Evolutionary conservation across 1,140 invertebrate genomes (phyloP), one percentile per base, ranked within the genome.

Genomic region (Drosophila pallidifrons): DNA sequence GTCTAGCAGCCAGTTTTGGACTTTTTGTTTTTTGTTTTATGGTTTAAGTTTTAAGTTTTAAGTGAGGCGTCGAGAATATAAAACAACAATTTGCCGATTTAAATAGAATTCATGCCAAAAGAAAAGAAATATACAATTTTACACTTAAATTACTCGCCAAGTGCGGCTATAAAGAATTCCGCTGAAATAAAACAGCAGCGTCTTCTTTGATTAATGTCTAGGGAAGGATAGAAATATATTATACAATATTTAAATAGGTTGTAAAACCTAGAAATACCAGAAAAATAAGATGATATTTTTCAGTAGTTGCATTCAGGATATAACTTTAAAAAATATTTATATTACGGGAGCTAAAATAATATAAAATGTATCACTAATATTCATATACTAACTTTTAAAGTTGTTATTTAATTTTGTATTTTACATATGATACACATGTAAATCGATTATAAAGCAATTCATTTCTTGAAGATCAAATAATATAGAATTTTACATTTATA

Each of bases 1-100:
- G 63, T 57, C 45, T 67, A 43, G 52, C 54, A 51, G 54, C 35
- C 71, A 68, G 65, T 74, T 74, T 55, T 54, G 47, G 54, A 73
- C 81, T 83, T 83, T 82, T 82, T 54, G 81, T 83, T 83, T 83
- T 82, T 82, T 54, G 81, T 83, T 82, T 82, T 83, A 82, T 82
- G 81, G 58, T 72, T 82, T 72, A 82, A 82, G 81, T 85, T 72
- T 82, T 72, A 82, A 82, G 81, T 85, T 81, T 85, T 60, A 73
- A 65, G 78, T 81, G 79, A 65, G 57, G 65, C 38, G 60, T 51
- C 16, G 45, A 55, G 25, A 43, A 46, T 49, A 61, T 46, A 16
- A 61, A 49, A 25, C 47, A 64, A 38, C 60, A 52, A 64, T 49
- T 55, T 45, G 25, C 35, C 49, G 38, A 55, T 55, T 65, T 45